phyloP scores from a whole-genome alignment of 2,113 vertebrate genomes.

The Xiphophorus couchianus region DNA sequence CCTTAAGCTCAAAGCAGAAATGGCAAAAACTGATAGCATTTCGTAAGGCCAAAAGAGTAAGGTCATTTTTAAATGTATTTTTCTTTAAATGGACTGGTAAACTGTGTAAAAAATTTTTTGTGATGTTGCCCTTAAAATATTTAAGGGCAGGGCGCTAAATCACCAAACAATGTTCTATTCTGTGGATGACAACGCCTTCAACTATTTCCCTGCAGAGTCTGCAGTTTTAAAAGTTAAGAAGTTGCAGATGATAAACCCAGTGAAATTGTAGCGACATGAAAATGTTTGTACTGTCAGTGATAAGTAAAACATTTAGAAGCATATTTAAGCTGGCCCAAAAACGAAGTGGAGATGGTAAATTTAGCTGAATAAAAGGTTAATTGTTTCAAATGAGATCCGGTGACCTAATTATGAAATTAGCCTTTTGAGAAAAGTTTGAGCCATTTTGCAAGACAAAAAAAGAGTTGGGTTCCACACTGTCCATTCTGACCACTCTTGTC shows the following conservation, averaged over 20 bases:
- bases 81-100: background rate
- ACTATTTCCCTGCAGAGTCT: background rate
- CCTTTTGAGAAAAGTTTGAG: background rate
- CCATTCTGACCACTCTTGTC: background rate
- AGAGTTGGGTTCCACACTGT: background rate
- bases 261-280: background rate
- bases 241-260: background rate
- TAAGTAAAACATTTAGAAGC: background rate
- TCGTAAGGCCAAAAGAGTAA: background rate
- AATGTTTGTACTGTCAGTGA: background rate
- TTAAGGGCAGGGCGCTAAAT: background rate
- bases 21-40: background rate
- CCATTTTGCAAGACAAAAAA: background rate
- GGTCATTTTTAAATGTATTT: background rate
- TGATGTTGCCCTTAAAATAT: slow-evolving; percentile 43
- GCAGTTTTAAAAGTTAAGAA: too few species aligned
- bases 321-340: background rate
- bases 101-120: slow-evolving; percentile 5
- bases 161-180: background rate
- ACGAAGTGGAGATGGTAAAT: background rate
- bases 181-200: too few species aligned
- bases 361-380: background rate
- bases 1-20: background rate
- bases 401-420: too few species aligned
- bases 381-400: background rate